phyloP scores from a whole-genome alignment of 2,888 invertebrate genomes.

The Papilio protenor region DNA sequence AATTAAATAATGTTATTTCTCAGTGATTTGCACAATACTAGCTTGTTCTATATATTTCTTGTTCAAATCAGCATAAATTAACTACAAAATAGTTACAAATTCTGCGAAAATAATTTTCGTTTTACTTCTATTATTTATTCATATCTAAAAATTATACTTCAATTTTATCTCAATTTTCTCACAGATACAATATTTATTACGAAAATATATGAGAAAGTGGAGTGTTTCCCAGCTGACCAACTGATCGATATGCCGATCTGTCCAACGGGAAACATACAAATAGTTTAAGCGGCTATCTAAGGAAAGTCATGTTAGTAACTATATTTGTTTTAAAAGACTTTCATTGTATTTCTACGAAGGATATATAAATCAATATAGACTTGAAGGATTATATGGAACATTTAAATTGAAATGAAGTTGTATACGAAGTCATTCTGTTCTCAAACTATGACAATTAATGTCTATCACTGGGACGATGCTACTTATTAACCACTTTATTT shows the following conservation, averaged over 20 bases:
- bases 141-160: neutral
- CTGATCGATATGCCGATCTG: too few species aligned
- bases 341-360: too few species aligned
- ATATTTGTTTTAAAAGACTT: too few species aligned
- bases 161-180: neutral
- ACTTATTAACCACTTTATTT: constrained; percentile 19
- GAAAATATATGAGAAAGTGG: neutral
- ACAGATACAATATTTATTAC: neutral
- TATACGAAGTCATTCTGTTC: neutral
- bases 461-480: constrained; percentile 1
- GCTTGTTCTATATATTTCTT: neutral
- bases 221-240: neutral
- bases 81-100: neutral
- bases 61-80: neutral
- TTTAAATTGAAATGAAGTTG: neutral
- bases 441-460: constrained; percentile 19
- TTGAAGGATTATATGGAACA: neutral
- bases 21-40: neutral
- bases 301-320: too few species aligned
- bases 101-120: neutral
- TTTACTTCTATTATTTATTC: neutral
- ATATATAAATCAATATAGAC: too few species aligned
- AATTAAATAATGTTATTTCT: neutral
- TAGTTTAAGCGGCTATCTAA: too few species aligned
- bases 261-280: too few species aligned